Base-by-base conservation (phyloP, 2,797 vertebrate genomes). In the Halcyon badia region DNA sequence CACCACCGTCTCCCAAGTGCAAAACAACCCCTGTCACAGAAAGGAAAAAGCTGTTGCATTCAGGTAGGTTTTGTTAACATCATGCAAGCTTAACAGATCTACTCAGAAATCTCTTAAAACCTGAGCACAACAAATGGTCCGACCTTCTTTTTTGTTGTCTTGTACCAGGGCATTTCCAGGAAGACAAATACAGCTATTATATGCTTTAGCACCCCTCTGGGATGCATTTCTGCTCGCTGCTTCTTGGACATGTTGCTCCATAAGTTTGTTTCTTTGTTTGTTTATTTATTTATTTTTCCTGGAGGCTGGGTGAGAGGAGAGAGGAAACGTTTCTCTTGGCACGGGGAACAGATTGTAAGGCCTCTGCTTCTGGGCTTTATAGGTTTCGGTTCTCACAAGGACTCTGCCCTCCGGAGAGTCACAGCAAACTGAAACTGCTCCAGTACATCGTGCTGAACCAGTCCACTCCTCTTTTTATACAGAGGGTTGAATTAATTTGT, bases 111-210 rank as follows among this genome's bases (percentile, higher is more conserved):
- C 66, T 95, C 86, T 87, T 86, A 92, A 93, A 96, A 89, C 70
- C 70, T 42, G 37, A 90, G 64, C 65, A 82, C 87, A 65, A 95
- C 46, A 88, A 96, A 96, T 80, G 70, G 71, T 65, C 60, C 79
- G 56, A 26, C 71, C 60, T 81, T 57, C 52, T 54, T 64, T 76
- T 94, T 51, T 87, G 68, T 87, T 85, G 52, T 71, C 80, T 90
- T 80, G 66, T 83, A 84, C 60, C 44, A 77, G 54, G 89, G 71
- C 92, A 94, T 96, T 95, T 92, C 81, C 76, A 95, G 76, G 84
- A 97, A 97, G 90, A 97, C 71, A 96, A 96, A 96, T 90, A 54
- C 61, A 89, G 82, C 92, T 87, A 94, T 96, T 95, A 89, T 35
- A 78, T 44, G 31, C 82, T 91, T 96, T 89, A 96, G 93, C 66